Evolutionary conservation across 2,113 vertebrate genomes (phyloP), one percentile per base, ranked within the genome.

Genomic region (Rhineura floridana): DNA sequence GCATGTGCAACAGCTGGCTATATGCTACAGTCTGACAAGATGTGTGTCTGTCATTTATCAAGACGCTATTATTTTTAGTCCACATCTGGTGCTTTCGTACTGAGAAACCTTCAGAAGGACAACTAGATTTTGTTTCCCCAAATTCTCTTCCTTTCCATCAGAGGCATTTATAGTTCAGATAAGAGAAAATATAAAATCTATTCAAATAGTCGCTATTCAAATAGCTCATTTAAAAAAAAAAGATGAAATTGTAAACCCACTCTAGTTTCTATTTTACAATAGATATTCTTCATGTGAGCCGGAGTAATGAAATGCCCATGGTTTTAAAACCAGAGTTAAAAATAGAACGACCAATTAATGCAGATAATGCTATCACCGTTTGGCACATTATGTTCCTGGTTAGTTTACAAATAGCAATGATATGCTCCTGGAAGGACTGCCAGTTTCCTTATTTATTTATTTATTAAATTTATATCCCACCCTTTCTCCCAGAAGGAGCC

Each of bases 401-500:
- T 48, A 90, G 86, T 90, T 78, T 85, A 28, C 92, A 96, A 95
- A 90, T 81, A 90, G 78, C 93, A 80, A 52, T 94, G 90, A 92
- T 63, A 87, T 85, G n/a, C n/a, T n/a, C n/a, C n/a, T n/a, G n/a
- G n/a, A n/a, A n/a, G n/a, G n/a, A n/a, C n/a, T n/a, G n/a, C n/a
- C n/a, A n/a, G n/a, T n/a, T n/a, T n/a, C n/a, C n/a, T n/a, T n/a
- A n/a, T n/a, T n/a, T n/a, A n/a, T n/a, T n/a, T n/a, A n/a, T n/a
- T n/a, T n/a, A n/a, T n/a, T n/a, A n/a, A n/a, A n/a, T n/a, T n/a
- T n/a, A n/a, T n/a, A n/a, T n/a, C n/a, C n/a, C n/a, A n/a, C n/a
- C n/a, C n/a, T n/a, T n/a, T n/a, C n/a, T n/a, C n/a, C n/a, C n/a
- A n/a, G n/a, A n/a, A n/a, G n/a, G n/a, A n/a, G n/a, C n/a, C n/a